Base-by-base conservation (phyloP, 2,797 vertebrate genomes). In the Florisuga fusca region DNA sequence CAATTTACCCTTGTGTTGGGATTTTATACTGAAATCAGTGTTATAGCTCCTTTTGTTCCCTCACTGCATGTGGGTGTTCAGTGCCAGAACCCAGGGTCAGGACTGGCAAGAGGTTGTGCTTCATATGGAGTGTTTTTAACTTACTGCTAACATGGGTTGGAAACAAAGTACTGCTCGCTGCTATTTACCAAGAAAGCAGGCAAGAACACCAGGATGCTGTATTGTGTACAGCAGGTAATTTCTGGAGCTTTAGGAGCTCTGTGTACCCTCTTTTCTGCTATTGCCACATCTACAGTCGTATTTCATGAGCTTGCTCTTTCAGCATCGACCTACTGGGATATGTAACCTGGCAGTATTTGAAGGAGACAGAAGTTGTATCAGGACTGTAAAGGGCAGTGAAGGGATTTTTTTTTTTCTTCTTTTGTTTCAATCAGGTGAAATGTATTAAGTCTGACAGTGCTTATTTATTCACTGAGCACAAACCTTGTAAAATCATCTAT, bases 21-120 rank as follows among this genome's bases (percentile, higher is more conserved):
- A 8, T 79, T 87, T 89, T 87, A 36, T 69, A 12, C 55, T 63
- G 58, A 55, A 58, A 21, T 67, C 26, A 58, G 31, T 21, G n/a
- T 67, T 94, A 62, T 29, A 66, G 54, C 36, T 94, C n/a, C 81
- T 83, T 93, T 93, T 91, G 69, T 89, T 81, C 55, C 53, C 23
- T 26, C 19, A 0, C 0, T 7, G n/a, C 11, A n/a, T 78, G 73
- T 88, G 72, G 22, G 55, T n/a, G 66, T 58, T 43, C 66, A 68
- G 34, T 31, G 38, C 29, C 55, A 75, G 4, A 45, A 27, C 45
- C 83, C 34, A 27, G 36, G 74, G 26, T 4, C 78, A 82, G 87
- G 62, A 72, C 71, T 78, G 69, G 61, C 57, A 91, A 17, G 46
- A 75, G 67, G 22, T 16, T 43, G 45, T 26, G 50, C 54, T 82